These are phyloP conservation scores for Dromius quadrimaculatus DNA, from an alignment of 2,888 invertebrate genomes.

Conservation along the genomic window DNA sequence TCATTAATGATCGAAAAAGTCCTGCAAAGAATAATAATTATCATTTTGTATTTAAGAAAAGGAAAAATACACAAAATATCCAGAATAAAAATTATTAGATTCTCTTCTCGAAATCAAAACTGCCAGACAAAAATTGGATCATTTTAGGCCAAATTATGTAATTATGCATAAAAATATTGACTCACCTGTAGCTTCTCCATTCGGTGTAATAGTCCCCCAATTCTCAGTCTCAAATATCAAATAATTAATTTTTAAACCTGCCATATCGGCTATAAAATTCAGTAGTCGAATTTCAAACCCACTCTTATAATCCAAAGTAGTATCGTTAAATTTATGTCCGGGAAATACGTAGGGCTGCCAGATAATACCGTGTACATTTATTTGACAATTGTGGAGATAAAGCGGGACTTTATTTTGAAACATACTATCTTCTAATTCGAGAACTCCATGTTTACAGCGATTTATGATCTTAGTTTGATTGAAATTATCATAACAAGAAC, in stretches of 20 bases:
- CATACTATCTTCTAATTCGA: too few species aligned
- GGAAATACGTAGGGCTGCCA: slow-evolving; percentile 56
- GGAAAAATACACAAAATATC: too few species aligned
- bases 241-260: slow-evolving; percentile 54
- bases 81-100: too few species aligned
- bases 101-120: too few species aligned
- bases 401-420: slow-evolving; percentile 53
- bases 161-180: too few species aligned
- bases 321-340: too few species aligned
- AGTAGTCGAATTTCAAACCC: slow-evolving; percentile 55
- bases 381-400: slow-evolving; percentile 51
- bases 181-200: slow-evolving; percentile 53
- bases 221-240: slow-evolving; percentile 52
- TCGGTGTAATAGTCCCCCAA: slow-evolving; percentile 54
- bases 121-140: too few species aligned
- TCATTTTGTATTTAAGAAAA: too few species aligned
- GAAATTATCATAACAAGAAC: slow-evolving; percentile 9
- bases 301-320: slow-evolving; percentile 32
- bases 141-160: too few species aligned
- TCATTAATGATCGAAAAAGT: slow-evolving; percentile 52
- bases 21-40: slow-evolving; percentile 51
- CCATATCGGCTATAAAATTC: slow-evolving; percentile 53
- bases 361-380: slow-evolving; percentile 53
- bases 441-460: slow-evolving; percentile 16
- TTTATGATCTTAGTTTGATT: slow-evolving; percentile 21